Conservation (phyloP, 1,140 invertebrate genomes). For the Drosophila pandora region DNA sequence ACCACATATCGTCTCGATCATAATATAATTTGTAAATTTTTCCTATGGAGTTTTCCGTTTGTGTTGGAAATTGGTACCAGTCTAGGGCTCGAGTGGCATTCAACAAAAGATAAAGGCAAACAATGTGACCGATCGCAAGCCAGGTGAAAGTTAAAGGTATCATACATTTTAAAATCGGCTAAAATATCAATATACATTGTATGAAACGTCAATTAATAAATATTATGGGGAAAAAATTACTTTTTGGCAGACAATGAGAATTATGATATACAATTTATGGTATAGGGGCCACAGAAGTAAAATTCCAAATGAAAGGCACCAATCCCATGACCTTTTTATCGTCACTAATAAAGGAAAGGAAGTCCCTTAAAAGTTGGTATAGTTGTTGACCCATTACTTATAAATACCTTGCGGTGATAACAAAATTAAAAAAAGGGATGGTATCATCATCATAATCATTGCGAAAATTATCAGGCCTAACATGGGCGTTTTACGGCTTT, state of each 20-base stretch:
- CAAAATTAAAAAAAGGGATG: neutral
- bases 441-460: conserved; percentile 1
- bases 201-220: neutral
- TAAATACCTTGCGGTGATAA: neutral
- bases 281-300: neutral
- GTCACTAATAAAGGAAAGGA: neutral
- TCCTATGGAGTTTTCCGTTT: neutral
- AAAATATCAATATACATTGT: neutral
- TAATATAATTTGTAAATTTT: neutral
- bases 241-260: neutral
- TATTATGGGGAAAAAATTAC: neutral
- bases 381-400: neutral
- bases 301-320: neutral
- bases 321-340: neutral
- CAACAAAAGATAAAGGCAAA: neutral
- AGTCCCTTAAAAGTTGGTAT: neutral
- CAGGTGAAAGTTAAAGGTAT: neutral
- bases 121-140: neutral
- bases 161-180: neutral
- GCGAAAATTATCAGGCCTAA: neutral
- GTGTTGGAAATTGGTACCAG: neutral
- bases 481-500: neutral
- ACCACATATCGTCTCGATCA: neutral
- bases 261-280: neutral
- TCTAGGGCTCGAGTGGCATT: neutral